Evolutionary conservation across 2,797 vertebrate genomes (phyloP).

Genomic region (Thamnophis elegans): DNA sequence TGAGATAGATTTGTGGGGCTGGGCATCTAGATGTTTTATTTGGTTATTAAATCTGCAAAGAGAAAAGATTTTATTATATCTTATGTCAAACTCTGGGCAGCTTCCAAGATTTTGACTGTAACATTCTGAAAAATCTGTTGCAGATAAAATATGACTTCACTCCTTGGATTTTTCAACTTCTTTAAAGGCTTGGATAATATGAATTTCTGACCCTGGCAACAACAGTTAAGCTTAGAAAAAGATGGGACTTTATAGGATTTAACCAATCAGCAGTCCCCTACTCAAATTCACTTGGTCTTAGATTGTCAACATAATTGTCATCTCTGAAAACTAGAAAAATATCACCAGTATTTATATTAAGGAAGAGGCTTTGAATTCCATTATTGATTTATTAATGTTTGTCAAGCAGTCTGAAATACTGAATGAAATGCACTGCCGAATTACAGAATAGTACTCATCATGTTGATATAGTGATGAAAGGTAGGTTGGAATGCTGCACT

Average conservation of each 20-base stretch:
- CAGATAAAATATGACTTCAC: not conserved
- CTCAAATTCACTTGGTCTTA: not conserved
- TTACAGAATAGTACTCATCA: not conserved
- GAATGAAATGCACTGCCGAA: conserved; percentile 4
- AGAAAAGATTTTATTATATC: not conserved
- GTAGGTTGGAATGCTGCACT: not conserved
- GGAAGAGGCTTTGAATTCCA: not conserved
- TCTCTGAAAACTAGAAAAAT: accelerated
- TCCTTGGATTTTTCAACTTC: not conserved
- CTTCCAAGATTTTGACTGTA: not conserved
- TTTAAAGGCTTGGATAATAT: accelerated
- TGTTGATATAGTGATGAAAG: not conserved
- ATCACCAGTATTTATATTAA: not conserved
- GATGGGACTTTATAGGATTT: not conserved
- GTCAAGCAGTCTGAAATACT: conserved; percentile 26
- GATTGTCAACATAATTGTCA: not conserved
- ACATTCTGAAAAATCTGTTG: not conserved
- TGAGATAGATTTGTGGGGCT: not conserved
- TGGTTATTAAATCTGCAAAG: not conserved
- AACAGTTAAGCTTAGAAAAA: not conserved
- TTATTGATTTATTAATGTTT: conserved; percentile 32
- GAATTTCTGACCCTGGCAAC: accelerated
- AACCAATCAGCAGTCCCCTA: not conserved
- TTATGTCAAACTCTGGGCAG: not conserved
- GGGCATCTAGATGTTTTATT: not conserved